phyloP scores from a whole-genome alignment of 1,140 invertebrate species.

The Caenorhabditis inopinata region DNA sequence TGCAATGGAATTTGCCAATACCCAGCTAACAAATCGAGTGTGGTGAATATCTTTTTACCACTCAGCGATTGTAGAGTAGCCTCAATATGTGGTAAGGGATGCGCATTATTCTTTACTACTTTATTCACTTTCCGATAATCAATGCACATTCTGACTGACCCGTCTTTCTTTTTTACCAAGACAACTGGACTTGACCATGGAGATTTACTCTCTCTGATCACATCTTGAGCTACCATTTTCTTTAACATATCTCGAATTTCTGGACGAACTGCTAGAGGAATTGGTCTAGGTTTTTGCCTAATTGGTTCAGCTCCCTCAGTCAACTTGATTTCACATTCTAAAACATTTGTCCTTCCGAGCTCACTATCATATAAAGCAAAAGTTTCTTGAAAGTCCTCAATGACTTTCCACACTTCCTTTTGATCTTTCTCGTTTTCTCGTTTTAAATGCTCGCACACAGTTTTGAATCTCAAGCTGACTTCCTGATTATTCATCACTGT shows the following conservation, averaged over 20 bases:
- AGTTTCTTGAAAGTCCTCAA: not conserved
- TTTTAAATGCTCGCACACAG: not conserved
- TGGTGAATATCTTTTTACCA: slow-evolving; percentile 67
- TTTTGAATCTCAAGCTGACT: no score
- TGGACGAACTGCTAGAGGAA: not conserved
- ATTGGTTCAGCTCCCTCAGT: not conserved
- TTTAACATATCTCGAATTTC: not conserved
- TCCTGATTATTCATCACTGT: not conserved
- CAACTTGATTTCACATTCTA: not conserved
- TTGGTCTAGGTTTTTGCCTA: slow-evolving; percentile 1
- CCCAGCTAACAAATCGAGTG: slow-evolving; percentile 67
- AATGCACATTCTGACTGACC: slow-evolving; percentile 67
- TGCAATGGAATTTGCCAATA: slow-evolving; percentile 33
- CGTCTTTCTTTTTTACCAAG: slow-evolving; percentile 70
- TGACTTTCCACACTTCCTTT: not conserved
- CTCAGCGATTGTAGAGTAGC: slow-evolving; percentile 67
- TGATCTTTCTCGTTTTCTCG: not conserved
- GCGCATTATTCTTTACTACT: slow-evolving; percentile 67
- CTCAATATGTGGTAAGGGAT: slow-evolving; percentile 70
- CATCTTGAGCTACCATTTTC: not conserved
- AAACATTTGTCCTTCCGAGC: not conserved
- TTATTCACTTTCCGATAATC: slow-evolving; percentile 69
- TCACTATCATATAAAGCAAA: slow-evolving; percentile 25
- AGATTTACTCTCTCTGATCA: slow-evolving; percentile 27
- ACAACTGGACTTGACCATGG: slow-evolving; percentile 69